Evolutionary conservation across 2,797 vertebrate genomes (phyloP), one percentile per base, ranked within the genome.

Genomic region (Orientallactaga sibirica): DNA sequence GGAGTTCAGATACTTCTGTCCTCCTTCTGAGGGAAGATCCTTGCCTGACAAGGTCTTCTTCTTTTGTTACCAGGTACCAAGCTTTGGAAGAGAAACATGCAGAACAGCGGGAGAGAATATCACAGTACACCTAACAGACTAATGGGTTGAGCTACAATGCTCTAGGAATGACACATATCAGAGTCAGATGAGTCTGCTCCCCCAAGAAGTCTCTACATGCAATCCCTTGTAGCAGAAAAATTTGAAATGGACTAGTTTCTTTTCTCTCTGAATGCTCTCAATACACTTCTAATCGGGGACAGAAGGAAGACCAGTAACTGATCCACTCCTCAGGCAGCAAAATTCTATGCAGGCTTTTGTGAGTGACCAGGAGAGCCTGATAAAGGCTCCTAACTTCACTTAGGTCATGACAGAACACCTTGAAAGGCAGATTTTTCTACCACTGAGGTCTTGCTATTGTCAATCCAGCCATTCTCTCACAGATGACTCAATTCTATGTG

Each of bases 241-340:
- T 24, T 62, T 33, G 52, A 48, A 78, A 79, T 29, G 58, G 9
- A 27, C 29, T 82, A 25, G 18, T 61, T 82, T 68, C 5, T 22
- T 77, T 67, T n/a, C 48, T 68, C 2, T 89, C 18, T 94, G 43
- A 74, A 58, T 88, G 64, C 8, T 66, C 89, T 91, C 68, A 77
- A 15, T 75, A 27, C 41, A 90, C 18, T 66, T 94, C 29, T 83
- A 5, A 5, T 91, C 18, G 92, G 77, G 29, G 11, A 10, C 78
- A 3, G 15, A 55, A 87, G 27, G 43, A 86, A 81, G 62, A 92
- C 20, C n/a, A 91, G 11, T 25, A 61, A 62, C 33, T 88, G 15
- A 8, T 91, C 43, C 73, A 20, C 20, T 77, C 15, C 14, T 12
- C 29, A 66, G n/a, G 29, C 33, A 66, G 7, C 67, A 70, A 90